phyloP scores from a whole-genome alignment of 2,113 vertebrate genomes.

The Lepisosteus oculatus region DNA sequence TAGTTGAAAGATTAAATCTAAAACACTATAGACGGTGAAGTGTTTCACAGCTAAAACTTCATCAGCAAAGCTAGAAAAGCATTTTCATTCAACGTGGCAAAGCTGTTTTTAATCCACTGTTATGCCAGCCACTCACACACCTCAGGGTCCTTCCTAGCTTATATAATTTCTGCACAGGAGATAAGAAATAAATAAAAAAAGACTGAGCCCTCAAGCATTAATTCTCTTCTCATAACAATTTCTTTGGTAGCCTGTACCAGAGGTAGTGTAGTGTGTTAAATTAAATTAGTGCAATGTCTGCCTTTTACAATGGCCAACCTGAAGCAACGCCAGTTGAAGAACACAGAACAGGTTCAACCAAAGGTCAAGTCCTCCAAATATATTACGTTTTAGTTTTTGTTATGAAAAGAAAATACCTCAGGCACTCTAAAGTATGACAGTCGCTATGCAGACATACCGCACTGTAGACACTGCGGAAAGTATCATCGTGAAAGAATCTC shows the following conservation, averaged over 20 bases:
- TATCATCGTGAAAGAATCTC: no score
- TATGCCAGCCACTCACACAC: not conserved
- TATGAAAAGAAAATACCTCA: no score
- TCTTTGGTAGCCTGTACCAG: constrained; percentile 2
- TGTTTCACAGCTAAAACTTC: not conserved
- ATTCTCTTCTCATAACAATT: not conserved
- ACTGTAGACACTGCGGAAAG: no score
- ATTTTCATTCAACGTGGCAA: not conserved
- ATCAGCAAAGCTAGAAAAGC: not conserved
- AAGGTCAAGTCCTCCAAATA: constrained; percentile 31
- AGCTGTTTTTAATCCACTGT: not conserved
- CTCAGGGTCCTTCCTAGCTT: not conserved
- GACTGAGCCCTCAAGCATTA: not conserved
- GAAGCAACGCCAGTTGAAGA: not conserved
- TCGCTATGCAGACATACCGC: no score
- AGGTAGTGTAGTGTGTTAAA: constrained; percentile 5
- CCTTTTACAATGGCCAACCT: not conserved
- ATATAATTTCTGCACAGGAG: not conserved
- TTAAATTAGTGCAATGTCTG: constrained; percentile 18
- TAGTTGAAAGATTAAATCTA: not conserved
- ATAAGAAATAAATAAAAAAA: not conserved
- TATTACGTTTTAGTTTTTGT: not conserved
- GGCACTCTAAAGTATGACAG: not conserved
- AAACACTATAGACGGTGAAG: not conserved
- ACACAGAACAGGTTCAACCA: constrained; percentile 36